Percentiles rank a stretch among this genome's conserved stretches.
phyloP scores from a whole-genome alignment of 2,888 invertebrate species.

The Trissoscelio sp. region DNA sequence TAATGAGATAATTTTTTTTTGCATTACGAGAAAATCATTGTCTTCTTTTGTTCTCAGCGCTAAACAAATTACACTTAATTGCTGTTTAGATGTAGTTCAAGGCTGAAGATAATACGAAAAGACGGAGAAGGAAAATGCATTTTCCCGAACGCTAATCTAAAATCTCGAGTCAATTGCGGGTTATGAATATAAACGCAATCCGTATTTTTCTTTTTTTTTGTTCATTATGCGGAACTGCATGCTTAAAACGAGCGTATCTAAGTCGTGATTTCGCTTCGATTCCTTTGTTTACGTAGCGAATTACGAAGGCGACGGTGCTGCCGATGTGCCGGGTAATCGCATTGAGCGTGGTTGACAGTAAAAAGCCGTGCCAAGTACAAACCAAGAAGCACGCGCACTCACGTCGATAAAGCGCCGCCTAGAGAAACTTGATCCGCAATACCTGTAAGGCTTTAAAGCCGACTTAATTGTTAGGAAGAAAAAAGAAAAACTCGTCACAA shows the following conservation, averaged over 20 bases:
- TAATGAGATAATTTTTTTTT: conserved; percentile 45
- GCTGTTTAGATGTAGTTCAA: conserved; percentile 63
- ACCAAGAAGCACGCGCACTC: conserved; percentile 45
- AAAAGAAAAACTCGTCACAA: conserved; percentile 1
- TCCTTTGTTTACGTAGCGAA: conserved; percentile 57
- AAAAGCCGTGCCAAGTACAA: conserved; percentile 53
- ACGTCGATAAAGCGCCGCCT: conserved; percentile 34
- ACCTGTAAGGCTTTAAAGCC: conserved; percentile 56
- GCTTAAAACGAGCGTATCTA: conserved; percentile 34
- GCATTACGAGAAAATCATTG: conserved; percentile 43
- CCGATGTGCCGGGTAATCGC: conserved; percentile 58
- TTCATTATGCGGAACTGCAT: conserved; percentile 34
- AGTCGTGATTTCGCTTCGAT: conserved; percentile 46
- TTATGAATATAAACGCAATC: conserved; percentile 37
- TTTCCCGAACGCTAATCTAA: conserved; percentile 39
- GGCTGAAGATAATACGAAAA: conserved; percentile 42
- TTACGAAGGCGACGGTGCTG: conserved; percentile 51
- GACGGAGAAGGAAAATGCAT: conserved; percentile 32
- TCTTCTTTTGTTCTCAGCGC: conserved; percentile 45
- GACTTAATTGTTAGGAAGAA: conserved; percentile 58
- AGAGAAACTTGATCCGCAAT: conserved; percentile 47
- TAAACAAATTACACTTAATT: conserved; percentile 59
- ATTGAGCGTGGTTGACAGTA: conserved; percentile 39
- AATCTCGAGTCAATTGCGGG: conserved; percentile 38
- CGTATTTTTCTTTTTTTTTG: conserved; percentile 7